Percentiles rank a stretch among this genome's conserved stretches.
These are phyloP conservation scores for Machimus rusticus DNA, from an alignment of 2,888 invertebrate species.

Conservation along the genomic window DNA sequence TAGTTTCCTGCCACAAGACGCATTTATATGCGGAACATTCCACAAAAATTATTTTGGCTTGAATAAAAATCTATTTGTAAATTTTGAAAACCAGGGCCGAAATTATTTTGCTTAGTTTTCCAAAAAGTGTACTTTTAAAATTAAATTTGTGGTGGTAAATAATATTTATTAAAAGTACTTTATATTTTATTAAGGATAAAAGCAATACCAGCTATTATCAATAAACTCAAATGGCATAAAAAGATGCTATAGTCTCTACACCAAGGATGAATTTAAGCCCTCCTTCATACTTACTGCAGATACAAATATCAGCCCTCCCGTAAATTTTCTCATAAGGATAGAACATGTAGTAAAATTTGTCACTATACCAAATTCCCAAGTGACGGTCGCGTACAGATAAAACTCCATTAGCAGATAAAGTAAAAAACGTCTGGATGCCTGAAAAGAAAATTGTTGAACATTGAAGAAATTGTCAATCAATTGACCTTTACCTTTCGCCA, in stretches of 20 bases:
- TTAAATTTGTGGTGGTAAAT: too few species aligned
- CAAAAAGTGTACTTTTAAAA: too few species aligned
- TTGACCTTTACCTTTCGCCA: neutral
- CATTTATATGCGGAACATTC: too few species aligned
- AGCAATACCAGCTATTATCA: too few species aligned
- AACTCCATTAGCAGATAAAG: conserved; percentile 59
- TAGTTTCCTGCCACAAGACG: too few species aligned
- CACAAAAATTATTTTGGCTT: too few species aligned
- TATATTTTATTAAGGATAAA: too few species aligned
- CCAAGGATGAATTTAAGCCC: neutral
- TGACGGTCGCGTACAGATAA: conserved; percentile 68
- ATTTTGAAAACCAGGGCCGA: too few species aligned
- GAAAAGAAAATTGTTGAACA: neutral
- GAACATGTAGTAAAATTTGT: conserved; percentile 65
- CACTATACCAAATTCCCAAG: conserved; percentile 67
- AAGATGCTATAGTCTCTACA: neutral
- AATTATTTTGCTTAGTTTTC: too few species aligned
- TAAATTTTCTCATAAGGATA: conserved; percentile 65
- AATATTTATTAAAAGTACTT: too few species aligned
- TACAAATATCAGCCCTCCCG: conserved; percentile 47
- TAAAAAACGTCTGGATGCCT: conserved; percentile 62
- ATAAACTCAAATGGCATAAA: neutral
- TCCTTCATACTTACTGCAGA: conserved; percentile 53
- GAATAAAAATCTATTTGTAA: too few species aligned
- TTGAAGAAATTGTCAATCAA: neutral